phyloP scores from a whole-genome alignment of 2,888 invertebrate genomes.

The Synergus itoensis region DNA sequence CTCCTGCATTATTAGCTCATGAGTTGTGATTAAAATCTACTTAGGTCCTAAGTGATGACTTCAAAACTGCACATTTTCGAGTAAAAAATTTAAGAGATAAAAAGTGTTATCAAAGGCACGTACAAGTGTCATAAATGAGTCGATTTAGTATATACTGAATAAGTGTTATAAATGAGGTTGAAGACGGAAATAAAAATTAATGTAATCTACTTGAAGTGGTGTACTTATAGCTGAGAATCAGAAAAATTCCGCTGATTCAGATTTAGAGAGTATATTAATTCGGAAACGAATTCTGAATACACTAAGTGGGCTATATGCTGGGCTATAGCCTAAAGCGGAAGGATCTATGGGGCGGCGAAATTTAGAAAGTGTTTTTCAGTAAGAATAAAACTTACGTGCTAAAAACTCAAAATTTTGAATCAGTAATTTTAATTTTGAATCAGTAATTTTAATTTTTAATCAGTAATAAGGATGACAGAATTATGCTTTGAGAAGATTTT shows the following conservation, averaged over 20 bases:
- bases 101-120: neutral
- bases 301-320: neutral
- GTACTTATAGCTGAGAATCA: too few species aligned
- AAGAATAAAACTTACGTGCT: neutral
- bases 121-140: neutral
- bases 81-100: neutral
- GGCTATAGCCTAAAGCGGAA: neutral
- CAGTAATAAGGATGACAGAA: too few species aligned
- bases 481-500: too few species aligned
- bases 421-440: neutral
- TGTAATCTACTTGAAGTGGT: neutral
- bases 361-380: slow-evolving; percentile 29
- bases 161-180: too few species aligned
- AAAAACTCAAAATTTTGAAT: neutral
- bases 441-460: neutral
- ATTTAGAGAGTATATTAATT: slow-evolving; percentile 18
- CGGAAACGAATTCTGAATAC: slow-evolving; percentile 8
- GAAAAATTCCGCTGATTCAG: neutral
- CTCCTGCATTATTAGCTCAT: neutral
- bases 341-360: slow-evolving; percentile 27
- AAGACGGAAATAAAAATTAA: neutral
- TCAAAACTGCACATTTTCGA: neutral
- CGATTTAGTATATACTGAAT: too few species aligned
- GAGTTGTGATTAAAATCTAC: neutral
- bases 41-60: neutral